Conservation (phyloP, 2,797 vertebrate species). For the Eupleurogrammus muticus region DNA sequence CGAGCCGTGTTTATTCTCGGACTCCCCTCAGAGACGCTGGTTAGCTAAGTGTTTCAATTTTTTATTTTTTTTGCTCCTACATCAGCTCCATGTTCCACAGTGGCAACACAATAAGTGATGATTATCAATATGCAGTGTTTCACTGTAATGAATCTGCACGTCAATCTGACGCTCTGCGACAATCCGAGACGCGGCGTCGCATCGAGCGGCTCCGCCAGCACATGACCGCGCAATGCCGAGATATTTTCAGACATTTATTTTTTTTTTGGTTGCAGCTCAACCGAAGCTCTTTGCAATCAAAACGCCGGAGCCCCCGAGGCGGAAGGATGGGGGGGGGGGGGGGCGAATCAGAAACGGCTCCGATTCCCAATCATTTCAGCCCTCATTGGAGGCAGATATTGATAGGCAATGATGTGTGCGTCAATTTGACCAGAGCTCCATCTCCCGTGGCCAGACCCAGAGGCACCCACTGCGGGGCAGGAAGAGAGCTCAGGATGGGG, state of each 20-base stretch:
- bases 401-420: constrained; percentile 70
- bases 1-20: neutral
- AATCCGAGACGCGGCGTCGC: constrained; percentile 50
- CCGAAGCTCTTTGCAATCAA: constrained; percentile 69
- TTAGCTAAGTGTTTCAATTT: constrained; percentile 4
- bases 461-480: constrained; percentile 50
- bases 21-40: neutral
- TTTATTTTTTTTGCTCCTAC: constrained; percentile 10
- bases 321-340: constrained; percentile 44
- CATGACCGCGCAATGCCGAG: constrained; percentile 49
- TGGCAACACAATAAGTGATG: neutral
- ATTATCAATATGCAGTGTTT: constrained; percentile 20
- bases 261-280: constrained; percentile 35
- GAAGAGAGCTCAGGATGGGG: constrained; percentile 26
- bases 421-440: constrained; percentile 58
- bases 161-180: constrained; percentile 40
- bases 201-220: constrained; percentile 59
- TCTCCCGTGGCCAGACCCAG: constrained; percentile 59
- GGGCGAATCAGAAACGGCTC: constrained; percentile 65
- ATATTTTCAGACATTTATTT: constrained; percentile 71
- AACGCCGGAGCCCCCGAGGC: constrained; percentile 58
- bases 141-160: constrained; percentile 16
- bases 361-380: constrained; percentile 72
- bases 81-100: constrained; percentile 24
- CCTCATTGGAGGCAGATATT: constrained; percentile 68